Percentiles rank a stretch among this genome's conserved stretches.
These are phyloP conservation scores for Mnemiopsis leidyi DNA, from an alignment of 37 sponge, comb jelly and placozoan genomes.

Conservation along the genomic window DNA sequence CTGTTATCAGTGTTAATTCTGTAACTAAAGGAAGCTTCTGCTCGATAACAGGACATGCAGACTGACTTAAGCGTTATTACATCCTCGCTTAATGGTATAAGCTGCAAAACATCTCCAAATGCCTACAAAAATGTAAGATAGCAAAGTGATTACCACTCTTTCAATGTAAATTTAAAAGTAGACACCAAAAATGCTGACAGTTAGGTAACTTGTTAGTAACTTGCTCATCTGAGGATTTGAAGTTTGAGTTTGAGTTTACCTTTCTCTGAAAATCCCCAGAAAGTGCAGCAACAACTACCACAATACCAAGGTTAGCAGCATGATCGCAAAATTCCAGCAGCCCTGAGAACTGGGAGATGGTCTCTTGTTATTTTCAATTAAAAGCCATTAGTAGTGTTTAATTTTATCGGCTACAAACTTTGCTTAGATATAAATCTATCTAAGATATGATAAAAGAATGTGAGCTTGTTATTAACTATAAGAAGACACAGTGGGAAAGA, in stretches of 20 bases:
- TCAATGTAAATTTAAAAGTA: too few species aligned
- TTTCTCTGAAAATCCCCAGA: conserved; percentile 58
- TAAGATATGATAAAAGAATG: too few species aligned
- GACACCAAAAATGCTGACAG: too few species aligned
- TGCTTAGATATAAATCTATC: too few species aligned
- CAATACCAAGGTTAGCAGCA: conserved; percentile 52
- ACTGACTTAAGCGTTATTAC: conserved; percentile 39
- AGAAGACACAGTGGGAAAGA: too few species aligned
- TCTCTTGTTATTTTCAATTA: too few species aligned
- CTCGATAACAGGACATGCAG: conserved; percentile 36
- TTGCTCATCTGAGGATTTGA: too few species aligned
- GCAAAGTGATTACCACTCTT: too few species aligned
- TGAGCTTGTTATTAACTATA: too few species aligned
- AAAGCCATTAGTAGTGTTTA: background rate
- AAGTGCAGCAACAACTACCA: conserved; percentile 50
- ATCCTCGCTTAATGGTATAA: conserved; percentile 45
- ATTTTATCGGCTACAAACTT: too few species aligned
- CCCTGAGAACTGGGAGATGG: conserved; percentile 25
- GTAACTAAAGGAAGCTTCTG: conserved; percentile 50
- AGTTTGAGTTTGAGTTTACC: background rate
- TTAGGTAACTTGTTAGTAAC: too few species aligned
- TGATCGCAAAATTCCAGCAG: conserved; percentile 44
- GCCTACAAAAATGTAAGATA: background rate
- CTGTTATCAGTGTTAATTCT: conserved; percentile 47
- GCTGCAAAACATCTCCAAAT: conserved; percentile 2